Evolutionary conservation across 2,113 vertebrate species (phyloP), one percentile per base, ranked within the genome.

Genomic region (Cyprinus carpio): DNA sequence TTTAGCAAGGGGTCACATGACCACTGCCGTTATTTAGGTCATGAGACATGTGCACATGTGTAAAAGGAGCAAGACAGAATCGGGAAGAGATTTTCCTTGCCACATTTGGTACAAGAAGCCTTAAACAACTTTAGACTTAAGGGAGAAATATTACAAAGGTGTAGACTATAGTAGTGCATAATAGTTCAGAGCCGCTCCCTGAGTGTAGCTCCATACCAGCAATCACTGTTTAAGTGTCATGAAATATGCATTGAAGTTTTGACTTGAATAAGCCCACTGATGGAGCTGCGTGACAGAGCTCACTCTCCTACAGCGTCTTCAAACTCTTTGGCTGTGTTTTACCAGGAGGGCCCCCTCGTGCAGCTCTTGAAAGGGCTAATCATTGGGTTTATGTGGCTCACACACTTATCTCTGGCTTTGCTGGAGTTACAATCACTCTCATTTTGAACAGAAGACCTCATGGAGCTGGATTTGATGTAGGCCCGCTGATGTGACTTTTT

Each of bases 241-340:
- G 51, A 77, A 77, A 77, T 58, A 77, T 77, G 49, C 75, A 34
- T 77, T 10, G 23, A 46, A 29, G 58, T 80, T 62, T 13, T 62
- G 37, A n/a, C 60, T 46, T 81, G 37, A 81, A 81, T 81, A 27
- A 65, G 78, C 58, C 34, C n/a, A 49, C 37, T 46, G 58, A 81
- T 65, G 56, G 34, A 79, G 56, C 78, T 64, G 78, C 78, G 27
- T 20, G 78, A 65, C 37, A 49, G 78, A 65, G 78, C 34, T 62
- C 78, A 27, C 78, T 64, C n/a, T 81, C 37, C 34, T 58, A 27
- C 31, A 58, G 11, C 9, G 20, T 60, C 34, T 6, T 79, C 29
- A 62, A n/a, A 58, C 51, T 16, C 27, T 31, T 18, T 27, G 4
- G 46, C 29, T 58, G 20, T 60, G 76, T 60, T 79, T 46, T 65